A percentile compares a stretch with the other conserved stretches of the same genome.
phyloP scores from a whole-genome alignment of 2,797 vertebrate species.

The Orientallactaga sibirica region DNA sequence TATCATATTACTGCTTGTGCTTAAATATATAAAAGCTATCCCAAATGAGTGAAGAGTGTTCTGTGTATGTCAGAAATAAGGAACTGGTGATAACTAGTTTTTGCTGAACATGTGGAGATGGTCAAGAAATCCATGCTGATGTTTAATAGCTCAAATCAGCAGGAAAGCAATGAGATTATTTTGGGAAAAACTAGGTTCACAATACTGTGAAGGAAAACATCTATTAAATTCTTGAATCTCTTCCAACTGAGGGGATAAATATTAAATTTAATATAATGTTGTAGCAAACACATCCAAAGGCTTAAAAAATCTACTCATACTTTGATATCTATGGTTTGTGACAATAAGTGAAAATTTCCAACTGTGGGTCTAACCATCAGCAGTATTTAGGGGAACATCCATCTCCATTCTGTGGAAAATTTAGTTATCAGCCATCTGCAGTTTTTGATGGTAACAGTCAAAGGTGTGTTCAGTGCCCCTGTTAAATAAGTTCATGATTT shows the following conservation, averaged over 20 bases:
- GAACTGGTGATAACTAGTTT: slow-evolving; percentile 40
- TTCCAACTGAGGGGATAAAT: slow-evolving; percentile 21
- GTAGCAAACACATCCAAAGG: background rate
- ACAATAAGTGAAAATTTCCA: slow-evolving; percentile 1
- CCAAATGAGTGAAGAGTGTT: background rate
- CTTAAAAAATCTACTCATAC: background rate
- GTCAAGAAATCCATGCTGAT: slow-evolving; percentile 67
- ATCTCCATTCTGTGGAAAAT: background rate
- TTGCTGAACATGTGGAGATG: background rate
- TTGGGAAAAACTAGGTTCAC: slow-evolving; percentile 47
- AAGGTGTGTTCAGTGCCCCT: background rate
- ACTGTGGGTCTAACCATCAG: background rate
- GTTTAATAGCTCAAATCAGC: slow-evolving; percentile 62
- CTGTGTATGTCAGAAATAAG: background rate
- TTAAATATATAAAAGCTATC: slow-evolving; percentile 6
- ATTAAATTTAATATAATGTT: slow-evolving; percentile 41
- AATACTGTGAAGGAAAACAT: slow-evolving; percentile 26
- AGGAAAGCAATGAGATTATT: slow-evolving; percentile 58
- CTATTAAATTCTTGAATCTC: slow-evolving; percentile 40
- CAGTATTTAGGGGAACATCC: background rate
- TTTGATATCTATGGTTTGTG: background rate
- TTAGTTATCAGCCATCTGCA: background rate
- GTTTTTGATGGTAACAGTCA: background rate
- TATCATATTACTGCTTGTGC: background rate
- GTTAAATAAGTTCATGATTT: background rate